These are phyloP conservation scores for Harlomillsia oculata DNA, from an alignment of 1,140 invertebrate species.

Conservation along the genomic window DNA sequence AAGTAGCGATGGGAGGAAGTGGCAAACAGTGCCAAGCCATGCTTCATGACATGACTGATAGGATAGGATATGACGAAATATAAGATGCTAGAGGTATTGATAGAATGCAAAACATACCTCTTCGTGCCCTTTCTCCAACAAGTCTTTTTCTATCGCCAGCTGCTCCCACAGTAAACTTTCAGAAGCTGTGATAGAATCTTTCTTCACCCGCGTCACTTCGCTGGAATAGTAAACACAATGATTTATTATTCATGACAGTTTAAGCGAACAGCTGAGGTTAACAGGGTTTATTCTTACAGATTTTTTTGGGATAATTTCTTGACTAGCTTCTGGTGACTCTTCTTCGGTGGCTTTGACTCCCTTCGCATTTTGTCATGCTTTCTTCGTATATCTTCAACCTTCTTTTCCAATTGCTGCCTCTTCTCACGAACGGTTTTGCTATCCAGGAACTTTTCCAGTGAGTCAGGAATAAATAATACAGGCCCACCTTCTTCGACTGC, in stretches of 20 bases:
- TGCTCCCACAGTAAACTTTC: constrained; percentile 62
- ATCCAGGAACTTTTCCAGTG: constrained; percentile 66
- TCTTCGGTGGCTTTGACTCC: constrained; percentile 56
- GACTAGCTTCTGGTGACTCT: constrained; percentile 57
- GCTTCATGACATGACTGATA: too few relatives aligned
- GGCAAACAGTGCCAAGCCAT: too few relatives aligned
- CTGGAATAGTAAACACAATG: too few relatives aligned
- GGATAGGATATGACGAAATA: too few relatives aligned
- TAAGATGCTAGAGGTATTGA: neutral
- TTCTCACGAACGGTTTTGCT: constrained; percentile 74
- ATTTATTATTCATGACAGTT: too few relatives aligned
- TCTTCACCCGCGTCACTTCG: constrained; percentile 35
- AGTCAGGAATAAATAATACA: constrained; percentile 58
- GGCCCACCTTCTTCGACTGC: constrained; percentile 12
- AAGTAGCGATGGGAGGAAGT: too few relatives aligned
- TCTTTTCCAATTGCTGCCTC: constrained; percentile 71
- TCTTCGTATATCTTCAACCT: constrained; percentile 68
- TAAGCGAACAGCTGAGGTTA: too few relatives aligned
- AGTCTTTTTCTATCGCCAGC: constrained; percentile 61
- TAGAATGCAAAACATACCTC: constrained; percentile 39
- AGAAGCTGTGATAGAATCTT: constrained; percentile 43
- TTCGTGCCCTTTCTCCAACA: constrained; percentile 76
- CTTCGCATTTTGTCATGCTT: constrained; percentile 68
- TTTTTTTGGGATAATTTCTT: constrained; percentile 70
- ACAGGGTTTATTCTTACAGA: constrained; percentile 54